These are phyloP conservation scores for Venustaconcha ellipsiformis DNA, from an alignment of 1,140 invertebrate genomes.

Conservation along the genomic window DNA sequence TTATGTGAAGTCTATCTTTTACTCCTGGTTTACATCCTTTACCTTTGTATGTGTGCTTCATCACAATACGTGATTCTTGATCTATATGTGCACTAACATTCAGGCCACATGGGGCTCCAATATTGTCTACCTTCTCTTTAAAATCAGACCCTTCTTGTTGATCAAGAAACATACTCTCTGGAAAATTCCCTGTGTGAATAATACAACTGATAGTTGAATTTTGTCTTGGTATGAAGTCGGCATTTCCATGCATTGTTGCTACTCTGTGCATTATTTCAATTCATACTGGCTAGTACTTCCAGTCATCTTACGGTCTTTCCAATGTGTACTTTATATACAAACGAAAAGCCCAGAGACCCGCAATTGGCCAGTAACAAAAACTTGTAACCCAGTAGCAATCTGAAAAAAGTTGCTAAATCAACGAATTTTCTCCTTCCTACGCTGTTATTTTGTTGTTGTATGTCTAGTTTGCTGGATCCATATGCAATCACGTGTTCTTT, in stretches of 20 bases:
- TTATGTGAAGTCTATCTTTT: too few relatives aligned
- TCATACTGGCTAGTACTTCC: constrained; percentile 46
- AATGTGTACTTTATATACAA: constrained; percentile 26
- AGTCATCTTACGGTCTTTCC: constrained; percentile 45
- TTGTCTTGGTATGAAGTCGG: constrained; percentile 40
- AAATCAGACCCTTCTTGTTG: too few relatives aligned
- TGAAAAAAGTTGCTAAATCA: constrained; percentile 13
- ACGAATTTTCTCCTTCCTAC: constrained; percentile 22
- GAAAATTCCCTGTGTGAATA: too few relatives aligned
- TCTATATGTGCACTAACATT: too few relatives aligned
- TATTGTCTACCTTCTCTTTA: too few relatives aligned
- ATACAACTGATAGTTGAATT: too few relatives aligned
- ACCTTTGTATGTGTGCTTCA: too few relatives aligned
- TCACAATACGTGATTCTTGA: too few relatives aligned
- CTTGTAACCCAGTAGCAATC: constrained; percentile 4
- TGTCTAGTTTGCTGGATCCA: constrained; percentile 23
- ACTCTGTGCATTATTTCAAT: constrained; percentile 37
- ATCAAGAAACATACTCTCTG: too few relatives aligned
- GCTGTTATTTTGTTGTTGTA: constrained; percentile 70
- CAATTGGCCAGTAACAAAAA: constrained; percentile 25
- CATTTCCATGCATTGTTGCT: constrained; percentile 47
- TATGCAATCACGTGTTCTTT: constrained; percentile 42
- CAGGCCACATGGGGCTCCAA: too few relatives aligned
- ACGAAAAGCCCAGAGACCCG: constrained; percentile 6
- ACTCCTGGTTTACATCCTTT: too few relatives aligned